These are phyloP conservation scores for Trematomus bernacchii DNA, from an alignment of 2,797 vertebrate genomes.

Conservation along the genomic window DNA sequence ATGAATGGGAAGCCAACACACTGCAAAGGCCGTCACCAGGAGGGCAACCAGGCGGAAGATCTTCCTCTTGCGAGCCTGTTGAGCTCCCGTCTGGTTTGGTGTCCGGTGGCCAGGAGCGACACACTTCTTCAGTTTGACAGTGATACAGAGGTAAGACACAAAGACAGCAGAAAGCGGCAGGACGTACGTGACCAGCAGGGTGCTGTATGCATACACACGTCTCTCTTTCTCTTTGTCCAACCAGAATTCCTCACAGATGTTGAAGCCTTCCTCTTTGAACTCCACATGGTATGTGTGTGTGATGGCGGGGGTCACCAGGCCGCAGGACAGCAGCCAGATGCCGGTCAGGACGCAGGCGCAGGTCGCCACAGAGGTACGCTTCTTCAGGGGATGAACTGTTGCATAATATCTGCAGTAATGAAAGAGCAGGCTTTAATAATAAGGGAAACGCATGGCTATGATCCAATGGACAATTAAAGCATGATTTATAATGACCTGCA, in stretches of 20 bases:
- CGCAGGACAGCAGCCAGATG: slow-evolving; percentile 89
- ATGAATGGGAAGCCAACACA: slow-evolving; percentile 92
- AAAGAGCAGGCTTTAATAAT: background rate
- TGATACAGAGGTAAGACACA: slow-evolving; percentile 89
- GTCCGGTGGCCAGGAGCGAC: slow-evolving; percentile 80
- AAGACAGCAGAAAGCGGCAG: slow-evolving; percentile 88
- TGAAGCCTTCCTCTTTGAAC: slow-evolving; percentile 87
- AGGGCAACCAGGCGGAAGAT: slow-evolving; percentile 88
- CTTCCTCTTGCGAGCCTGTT: slow-evolving; percentile 87
- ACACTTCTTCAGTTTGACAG: slow-evolving; percentile 87
- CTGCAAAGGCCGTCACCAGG: slow-evolving; percentile 85
- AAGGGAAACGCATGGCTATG: background rate
- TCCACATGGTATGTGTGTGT: slow-evolving; percentile 90
- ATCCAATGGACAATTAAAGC: background rate
- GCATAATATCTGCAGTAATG: slow-evolving; percentile 85
- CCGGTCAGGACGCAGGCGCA: slow-evolving; percentile 83
- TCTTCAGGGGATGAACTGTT: slow-evolving; percentile 89
- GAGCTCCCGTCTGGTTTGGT: slow-evolving; percentile 77
- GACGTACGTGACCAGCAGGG: slow-evolving; percentile 88
- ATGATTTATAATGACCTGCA: slow-evolving; percentile 1
- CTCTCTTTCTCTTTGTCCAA: slow-evolving; percentile 83
- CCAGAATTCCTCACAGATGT: slow-evolving; percentile 93
- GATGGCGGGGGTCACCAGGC: slow-evolving; percentile 85
- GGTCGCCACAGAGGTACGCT: slow-evolving; percentile 83
- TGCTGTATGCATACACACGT: slow-evolving; percentile 88